phyloP scores from a whole-genome alignment of 53 echinoderm and acorn worm genomes.

The Temnopleurus reevesii region DNA sequence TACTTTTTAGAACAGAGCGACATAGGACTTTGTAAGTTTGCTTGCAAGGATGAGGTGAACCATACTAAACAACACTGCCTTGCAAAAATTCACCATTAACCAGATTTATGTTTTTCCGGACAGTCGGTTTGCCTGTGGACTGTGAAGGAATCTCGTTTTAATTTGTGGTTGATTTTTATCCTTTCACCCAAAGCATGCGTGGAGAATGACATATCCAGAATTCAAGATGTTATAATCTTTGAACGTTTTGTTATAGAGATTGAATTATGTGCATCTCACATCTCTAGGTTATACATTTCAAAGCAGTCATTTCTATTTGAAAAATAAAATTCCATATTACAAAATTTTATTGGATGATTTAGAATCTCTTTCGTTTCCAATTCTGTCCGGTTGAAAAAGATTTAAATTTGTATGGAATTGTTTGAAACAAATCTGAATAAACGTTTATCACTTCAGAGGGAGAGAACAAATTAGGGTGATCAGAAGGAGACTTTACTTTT shows the following conservation, averaged over 20 bases:
- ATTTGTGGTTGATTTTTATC: neutral
- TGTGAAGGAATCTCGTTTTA: neutral
- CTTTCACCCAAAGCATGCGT: conserved; percentile 3
- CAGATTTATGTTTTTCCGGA: neutral
- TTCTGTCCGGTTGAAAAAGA: too few relatives aligned
- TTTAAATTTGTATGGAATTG: too few relatives aligned
- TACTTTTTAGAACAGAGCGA: conserved; percentile 95
- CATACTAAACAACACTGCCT: neutral
- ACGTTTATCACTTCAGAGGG: too few relatives aligned
- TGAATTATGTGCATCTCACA: neutral
- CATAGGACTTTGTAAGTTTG: conserved; percentile 98
- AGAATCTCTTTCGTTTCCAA: too few relatives aligned
- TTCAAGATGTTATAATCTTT: neutral
- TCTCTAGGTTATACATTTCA: neutral
- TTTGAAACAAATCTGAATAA: too few relatives aligned
- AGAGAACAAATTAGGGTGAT: too few relatives aligned
- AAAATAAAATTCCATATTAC: too few relatives aligned
- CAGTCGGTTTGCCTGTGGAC: conserved; percentile 3
- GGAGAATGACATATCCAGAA: neutral
- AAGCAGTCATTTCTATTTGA: too few relatives aligned
- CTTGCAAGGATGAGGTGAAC: neutral
- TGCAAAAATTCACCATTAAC: conserved; percentile 27
- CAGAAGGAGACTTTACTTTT: too few relatives aligned
- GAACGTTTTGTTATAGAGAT: neutral
- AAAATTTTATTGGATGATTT: too few relatives aligned